These are phyloP conservation scores for Balearica regulorum DNA, from an alignment of 2,797 vertebrate genomes.

Conservation along the genomic window DNA sequence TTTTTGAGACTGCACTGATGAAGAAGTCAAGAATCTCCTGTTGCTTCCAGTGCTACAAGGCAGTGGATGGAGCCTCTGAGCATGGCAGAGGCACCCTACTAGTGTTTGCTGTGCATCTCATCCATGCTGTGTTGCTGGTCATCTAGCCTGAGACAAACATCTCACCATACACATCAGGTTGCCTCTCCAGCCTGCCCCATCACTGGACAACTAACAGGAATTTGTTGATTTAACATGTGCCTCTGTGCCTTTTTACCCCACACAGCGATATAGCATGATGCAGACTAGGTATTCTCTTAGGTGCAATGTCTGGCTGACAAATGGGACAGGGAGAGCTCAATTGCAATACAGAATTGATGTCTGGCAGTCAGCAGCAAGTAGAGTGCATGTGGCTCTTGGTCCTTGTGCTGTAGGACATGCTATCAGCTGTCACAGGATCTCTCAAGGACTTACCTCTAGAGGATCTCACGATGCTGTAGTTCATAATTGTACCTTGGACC, in stretches of 20 bases:
- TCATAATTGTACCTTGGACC: background rate
- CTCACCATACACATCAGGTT: background rate
- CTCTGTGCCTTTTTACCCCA: rapidly evolving
- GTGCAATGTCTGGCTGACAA: background rate
- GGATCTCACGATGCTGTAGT: background rate
- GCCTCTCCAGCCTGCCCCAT: background rate
- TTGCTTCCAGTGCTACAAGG: background rate
- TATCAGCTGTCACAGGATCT: background rate
- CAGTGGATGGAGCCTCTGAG: background rate
- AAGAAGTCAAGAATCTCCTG: background rate
- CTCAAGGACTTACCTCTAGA: background rate
- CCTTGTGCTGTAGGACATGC: background rate
- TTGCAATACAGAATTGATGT: background rate
- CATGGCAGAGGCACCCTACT: background rate
- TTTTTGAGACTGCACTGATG: background rate
- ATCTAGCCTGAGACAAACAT: background rate
- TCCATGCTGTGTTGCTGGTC: background rate
- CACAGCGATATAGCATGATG: background rate
- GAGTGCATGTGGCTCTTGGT: background rate
- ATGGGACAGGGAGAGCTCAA: background rate
- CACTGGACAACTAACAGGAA: background rate
- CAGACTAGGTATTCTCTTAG: background rate
- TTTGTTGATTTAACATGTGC: background rate
- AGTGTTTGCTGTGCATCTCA: background rate
- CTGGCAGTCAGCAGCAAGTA: background rate